Percentiles rank a stretch among this genome's conserved stretches.
These are phyloP conservation scores for Molossus molossus DNA, from an alignment of 2,797 vertebrate species.

Conservation along the genomic window DNA sequence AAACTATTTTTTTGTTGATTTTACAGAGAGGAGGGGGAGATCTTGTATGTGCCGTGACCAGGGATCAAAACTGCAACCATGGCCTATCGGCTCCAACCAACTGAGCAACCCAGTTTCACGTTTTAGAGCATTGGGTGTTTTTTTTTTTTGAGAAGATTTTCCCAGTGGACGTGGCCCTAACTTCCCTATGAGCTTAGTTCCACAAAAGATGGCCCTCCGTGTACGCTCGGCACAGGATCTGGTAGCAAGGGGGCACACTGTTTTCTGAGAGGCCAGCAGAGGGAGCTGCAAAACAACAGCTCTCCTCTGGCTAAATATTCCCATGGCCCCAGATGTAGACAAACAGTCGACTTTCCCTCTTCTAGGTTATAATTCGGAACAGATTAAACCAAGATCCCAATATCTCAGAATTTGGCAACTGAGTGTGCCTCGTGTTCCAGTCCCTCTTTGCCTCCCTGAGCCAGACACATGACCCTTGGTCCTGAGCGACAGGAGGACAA, in stretches of 20 bases:
- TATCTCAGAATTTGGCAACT: not conserved
- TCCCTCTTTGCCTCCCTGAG: not conserved
- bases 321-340: not conserved
- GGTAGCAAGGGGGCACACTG: not conserved
- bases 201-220: not conserved
- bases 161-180: not conserved
- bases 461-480: not conserved
- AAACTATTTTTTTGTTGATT: not conserved
- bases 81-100: not conserved
- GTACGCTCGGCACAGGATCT: not conserved
- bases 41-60: not conserved
- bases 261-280: slow-evolving; percentile 75
- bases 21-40: not conserved
- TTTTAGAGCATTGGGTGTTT: not conserved
- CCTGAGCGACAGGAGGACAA: not conserved
- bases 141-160: slow-evolving; percentile 9
- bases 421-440: not conserved
- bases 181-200: not conserved
- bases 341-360: not conserved
- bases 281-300: slow-evolving; percentile 75
- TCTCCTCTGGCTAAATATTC: not conserved
- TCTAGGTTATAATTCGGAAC: not conserved
- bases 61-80: not conserved
- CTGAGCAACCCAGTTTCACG: not conserved
- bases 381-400: slow-evolving; percentile 18